Evolutionary conservation across 2,113 vertebrate genomes (phyloP).

Genomic region (Pycnonotus jocosus): DNA sequence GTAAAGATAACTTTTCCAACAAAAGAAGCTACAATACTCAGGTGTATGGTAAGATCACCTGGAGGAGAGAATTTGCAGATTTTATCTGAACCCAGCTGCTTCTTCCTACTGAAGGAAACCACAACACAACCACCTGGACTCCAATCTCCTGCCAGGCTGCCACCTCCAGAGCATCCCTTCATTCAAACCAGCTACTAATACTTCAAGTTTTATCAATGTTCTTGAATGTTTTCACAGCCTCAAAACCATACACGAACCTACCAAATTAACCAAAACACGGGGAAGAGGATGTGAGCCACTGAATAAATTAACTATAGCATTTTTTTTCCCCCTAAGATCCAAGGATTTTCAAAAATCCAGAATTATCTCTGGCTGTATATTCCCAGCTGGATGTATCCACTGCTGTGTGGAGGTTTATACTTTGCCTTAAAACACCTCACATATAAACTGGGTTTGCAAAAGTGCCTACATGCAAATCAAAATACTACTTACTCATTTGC

Average conservation of each 20-base stretch:
- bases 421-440: not conserved
- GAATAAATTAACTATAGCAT: not conserved
- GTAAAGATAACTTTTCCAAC: not conserved
- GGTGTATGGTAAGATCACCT: not conserved
- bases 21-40: not conserved
- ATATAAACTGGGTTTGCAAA: not conserved
- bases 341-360: not conserved
- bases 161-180: not conserved
- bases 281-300: not conserved
- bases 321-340: not conserved
- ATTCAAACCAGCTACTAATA: not conserved
- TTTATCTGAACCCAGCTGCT: not conserved
- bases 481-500: not conserved
- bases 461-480: not conserved
- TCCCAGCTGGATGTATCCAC: not conserved
- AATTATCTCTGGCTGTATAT: not conserved
- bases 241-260: not conserved
- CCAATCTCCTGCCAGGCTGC: not conserved
- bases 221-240: not conserved
- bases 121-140: not conserved
- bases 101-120: not conserved
- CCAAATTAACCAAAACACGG: not conserved
- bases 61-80: not conserved
- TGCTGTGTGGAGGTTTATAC: not conserved
- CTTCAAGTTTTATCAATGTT: not conserved